A percentile compares a stretch with the other conserved stretches of the same genome.
These are phyloP conservation scores for Xiphophorus maculatus DNA, from an alignment of 2,113 vertebrate species.

Conservation along the genomic window DNA sequence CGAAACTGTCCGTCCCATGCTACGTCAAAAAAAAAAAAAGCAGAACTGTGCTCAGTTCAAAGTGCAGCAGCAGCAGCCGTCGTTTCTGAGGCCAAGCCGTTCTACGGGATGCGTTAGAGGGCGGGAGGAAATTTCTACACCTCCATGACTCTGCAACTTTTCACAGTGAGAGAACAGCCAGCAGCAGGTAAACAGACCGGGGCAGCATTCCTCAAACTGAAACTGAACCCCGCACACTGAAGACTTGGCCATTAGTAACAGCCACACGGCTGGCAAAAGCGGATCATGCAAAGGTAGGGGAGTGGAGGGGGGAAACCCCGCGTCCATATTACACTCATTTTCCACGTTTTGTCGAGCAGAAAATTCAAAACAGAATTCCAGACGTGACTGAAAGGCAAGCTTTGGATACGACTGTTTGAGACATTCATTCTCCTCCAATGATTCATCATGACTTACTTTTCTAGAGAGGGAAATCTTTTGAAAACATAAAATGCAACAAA, in stretches of 20 bases:
- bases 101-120: constrained; percentile 9
- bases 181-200: constrained; percentile 24
- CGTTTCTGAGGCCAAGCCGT: constrained; percentile 1
- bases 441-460: too few species aligned
- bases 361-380: background rate
- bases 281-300: too few species aligned
- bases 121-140: constrained; percentile 46
- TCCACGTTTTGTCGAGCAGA: background rate
- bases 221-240: constrained; percentile 23
- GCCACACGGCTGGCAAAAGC: too few species aligned
- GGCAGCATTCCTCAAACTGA: constrained; percentile 55
- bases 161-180: background rate
- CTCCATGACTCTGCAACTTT: constrained; percentile 78
- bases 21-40: background rate
- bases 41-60: background rate
- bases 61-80: background rate
- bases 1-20: background rate
- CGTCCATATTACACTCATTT: background rate
- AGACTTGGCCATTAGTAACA: background rate
- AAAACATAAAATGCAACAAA: too few species aligned
- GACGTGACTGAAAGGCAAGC: background rate
- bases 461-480: too few species aligned
- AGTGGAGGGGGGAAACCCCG: background rate
- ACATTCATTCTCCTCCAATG: too few species aligned
- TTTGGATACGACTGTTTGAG: background rate